Evolutionary conservation across 2,888 invertebrate genomes (phyloP).

Genomic region (Brachynemurus nebulosus): DNA sequence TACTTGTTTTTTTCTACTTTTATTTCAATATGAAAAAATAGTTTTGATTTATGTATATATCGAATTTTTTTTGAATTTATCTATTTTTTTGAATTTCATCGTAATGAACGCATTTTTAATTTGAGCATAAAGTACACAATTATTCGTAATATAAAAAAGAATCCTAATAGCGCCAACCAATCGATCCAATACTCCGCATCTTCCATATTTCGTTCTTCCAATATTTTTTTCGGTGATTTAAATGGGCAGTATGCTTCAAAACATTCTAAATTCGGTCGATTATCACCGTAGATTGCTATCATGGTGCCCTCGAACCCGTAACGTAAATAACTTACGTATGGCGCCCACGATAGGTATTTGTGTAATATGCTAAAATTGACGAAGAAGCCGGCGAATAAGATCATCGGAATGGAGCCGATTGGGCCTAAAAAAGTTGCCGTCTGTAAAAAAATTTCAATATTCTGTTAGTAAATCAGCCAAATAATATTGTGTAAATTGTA

Average conservation of each 20-base stretch:
- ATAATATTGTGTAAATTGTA: no score
- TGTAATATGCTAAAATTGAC: conserved; percentile 87
- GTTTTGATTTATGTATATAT: background rate
- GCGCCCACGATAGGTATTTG: conserved; percentile 73
- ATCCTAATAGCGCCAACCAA: conserved; percentile 63
- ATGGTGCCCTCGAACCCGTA: conserved; percentile 90
- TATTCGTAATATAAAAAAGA: conserved; percentile 65
- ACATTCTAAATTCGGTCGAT: conserved; percentile 69
- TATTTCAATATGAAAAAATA: conserved; percentile 1
- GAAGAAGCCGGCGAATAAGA: conserved; percentile 90
- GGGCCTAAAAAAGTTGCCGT: conserved; percentile 69
- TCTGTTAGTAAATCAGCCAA: no score
- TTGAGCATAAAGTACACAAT: conserved; percentile 72
- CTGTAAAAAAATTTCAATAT: conserved; percentile 21
- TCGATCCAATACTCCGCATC: conserved; percentile 66
- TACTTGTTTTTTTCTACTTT: background rate
- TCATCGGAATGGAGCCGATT: conserved; percentile 80
- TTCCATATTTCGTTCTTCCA: conserved; percentile 76
- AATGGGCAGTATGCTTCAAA: conserved; percentile 72
- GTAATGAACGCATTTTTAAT: conserved; percentile 51
- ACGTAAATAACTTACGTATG: conserved; percentile 79
- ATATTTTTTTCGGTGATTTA: conserved; percentile 64
- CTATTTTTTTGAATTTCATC: conserved; percentile 12
- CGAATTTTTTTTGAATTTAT: conserved; percentile 1
- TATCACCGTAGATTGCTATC: conserved; percentile 80